phyloP scores from a whole-genome alignment of 1,140 invertebrate genomes.

The Luehdorfia chinensis region DNA sequence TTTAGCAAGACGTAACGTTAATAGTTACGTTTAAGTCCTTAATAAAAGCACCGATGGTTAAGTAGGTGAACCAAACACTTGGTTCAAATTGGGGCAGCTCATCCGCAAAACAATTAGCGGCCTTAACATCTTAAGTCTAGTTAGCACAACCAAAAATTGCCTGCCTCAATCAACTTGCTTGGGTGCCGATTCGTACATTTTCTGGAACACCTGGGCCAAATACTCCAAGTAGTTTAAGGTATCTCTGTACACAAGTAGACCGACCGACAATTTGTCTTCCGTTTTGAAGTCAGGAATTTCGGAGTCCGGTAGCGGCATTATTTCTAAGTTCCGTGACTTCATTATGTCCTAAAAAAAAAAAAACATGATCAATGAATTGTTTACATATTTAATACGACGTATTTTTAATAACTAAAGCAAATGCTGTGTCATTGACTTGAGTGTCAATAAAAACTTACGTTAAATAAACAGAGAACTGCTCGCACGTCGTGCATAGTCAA shows the following conservation, averaged over 20 bases:
- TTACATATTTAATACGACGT: too few species aligned
- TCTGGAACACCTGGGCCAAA: constrained; percentile 53
- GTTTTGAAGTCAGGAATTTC: constrained; percentile 49
- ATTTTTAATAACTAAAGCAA: too few species aligned
- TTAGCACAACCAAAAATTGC: constrained; percentile 29
- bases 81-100: constrained; percentile 19
- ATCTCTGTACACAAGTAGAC: constrained; percentile 55
- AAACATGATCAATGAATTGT: too few species aligned
- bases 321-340: constrained; percentile 44
- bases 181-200: constrained; percentile 38
- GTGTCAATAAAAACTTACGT: constrained; percentile 50
- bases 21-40: constrained; percentile 21
- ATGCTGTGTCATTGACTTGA: background rate
- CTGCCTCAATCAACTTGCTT: constrained; percentile 17
- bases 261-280: constrained; percentile 34
- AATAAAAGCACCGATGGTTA: constrained; percentile 44
- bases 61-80: constrained; percentile 38
- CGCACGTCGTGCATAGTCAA: constrained; percentile 47
- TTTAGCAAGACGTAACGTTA: constrained; percentile 1
- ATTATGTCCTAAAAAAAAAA: constrained; percentile 54
- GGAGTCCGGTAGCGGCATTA: constrained; percentile 37
- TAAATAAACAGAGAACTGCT: constrained; percentile 56
- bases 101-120: constrained; percentile 26
- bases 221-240: constrained; percentile 64
- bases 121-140: constrained; percentile 26